Percentiles rank a stretch among this genome's conserved stretches.
Evolutionary conservation across 2,888 invertebrate species (phyloP).

Genomic region (Junonia oenone): DNA sequence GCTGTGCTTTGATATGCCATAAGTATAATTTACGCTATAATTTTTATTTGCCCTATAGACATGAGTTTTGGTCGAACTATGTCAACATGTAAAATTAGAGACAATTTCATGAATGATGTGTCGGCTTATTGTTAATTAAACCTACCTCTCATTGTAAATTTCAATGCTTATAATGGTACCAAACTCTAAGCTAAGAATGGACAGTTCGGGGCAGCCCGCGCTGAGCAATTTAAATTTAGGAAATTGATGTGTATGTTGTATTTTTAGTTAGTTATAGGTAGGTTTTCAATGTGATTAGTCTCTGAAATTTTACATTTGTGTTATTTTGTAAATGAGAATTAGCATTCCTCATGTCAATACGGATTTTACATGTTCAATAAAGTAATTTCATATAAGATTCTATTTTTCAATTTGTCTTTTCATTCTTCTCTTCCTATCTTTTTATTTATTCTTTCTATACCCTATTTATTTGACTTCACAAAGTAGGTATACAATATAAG

Average conservation of each 20-base stretch:
- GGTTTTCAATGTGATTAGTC: constrained; percentile 79
- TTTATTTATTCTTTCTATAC: background rate
- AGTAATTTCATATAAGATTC: constrained; percentile 77
- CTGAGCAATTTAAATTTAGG: constrained; percentile 59
- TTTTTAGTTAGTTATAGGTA: constrained; percentile 79
- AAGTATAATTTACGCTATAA: constrained; percentile 49
- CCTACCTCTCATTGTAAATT: constrained; percentile 78
- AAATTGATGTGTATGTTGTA: constrained; percentile 78
- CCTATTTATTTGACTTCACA: background rate
- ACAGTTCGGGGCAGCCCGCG: constrained; percentile 40
- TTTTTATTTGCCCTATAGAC: constrained; percentile 52
- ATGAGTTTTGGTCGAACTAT: constrained; percentile 68
- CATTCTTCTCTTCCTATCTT: constrained; percentile 22
- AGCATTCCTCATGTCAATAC: constrained; percentile 81
- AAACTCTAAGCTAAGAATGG: constrained; percentile 67
- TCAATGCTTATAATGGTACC: constrained; percentile 75
- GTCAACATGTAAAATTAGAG: constrained; percentile 74
- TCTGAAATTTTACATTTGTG: constrained; percentile 79
- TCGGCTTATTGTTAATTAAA: constrained; percentile 68
- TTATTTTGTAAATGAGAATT: constrained; percentile 80
- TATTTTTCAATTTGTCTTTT: constrained; percentile 51
- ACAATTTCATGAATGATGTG: constrained; percentile 60
- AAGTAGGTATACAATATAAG: background rate
- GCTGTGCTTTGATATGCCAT: constrained; percentile 66
- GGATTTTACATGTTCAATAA: constrained; percentile 81